phyloP scores from a whole-genome alignment of 2,797 vertebrate genomes.

The Sebastes variabilis region DNA sequence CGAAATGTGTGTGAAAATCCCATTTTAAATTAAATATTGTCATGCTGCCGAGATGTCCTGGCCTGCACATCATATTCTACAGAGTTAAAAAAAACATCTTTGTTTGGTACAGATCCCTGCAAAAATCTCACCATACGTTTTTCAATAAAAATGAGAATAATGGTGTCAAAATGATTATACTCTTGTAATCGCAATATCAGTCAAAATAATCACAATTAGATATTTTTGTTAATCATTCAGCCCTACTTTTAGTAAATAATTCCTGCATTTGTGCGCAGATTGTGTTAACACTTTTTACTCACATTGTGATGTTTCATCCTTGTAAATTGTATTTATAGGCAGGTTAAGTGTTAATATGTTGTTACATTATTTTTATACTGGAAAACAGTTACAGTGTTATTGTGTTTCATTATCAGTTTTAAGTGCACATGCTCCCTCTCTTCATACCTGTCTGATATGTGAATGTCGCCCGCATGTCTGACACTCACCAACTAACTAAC shows the following conservation, averaged over 20 bases:
- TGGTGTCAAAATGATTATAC: too few species aligned
- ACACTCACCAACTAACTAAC: constrained; percentile 22
- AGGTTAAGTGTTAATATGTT: neutral
- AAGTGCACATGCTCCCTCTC: neutral
- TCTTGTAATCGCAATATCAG: too few species aligned
- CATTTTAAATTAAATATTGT: too few species aligned
- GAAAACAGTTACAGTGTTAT: neutral
- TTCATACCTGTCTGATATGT: neutral
- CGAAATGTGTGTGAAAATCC: too few species aligned
- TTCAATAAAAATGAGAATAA: too few species aligned
- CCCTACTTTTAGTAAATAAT: neutral
- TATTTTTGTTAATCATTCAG: too few species aligned
- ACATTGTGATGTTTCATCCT: neutral
- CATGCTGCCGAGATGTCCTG: too few species aligned
- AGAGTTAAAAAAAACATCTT: too few species aligned
- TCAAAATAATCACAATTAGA: too few species aligned
- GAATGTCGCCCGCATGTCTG: neutral
- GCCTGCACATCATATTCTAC: too few species aligned
- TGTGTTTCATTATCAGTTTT: neutral
- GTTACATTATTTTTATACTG: neutral
- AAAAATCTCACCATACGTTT: too few species aligned
- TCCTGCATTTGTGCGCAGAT: neutral
- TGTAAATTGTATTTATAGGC: neutral
- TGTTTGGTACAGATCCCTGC: too few species aligned
- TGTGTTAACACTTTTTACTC: neutral